phyloP scores from a whole-genome alignment of 2,797 vertebrate species.

The Periparus ater region DNA sequence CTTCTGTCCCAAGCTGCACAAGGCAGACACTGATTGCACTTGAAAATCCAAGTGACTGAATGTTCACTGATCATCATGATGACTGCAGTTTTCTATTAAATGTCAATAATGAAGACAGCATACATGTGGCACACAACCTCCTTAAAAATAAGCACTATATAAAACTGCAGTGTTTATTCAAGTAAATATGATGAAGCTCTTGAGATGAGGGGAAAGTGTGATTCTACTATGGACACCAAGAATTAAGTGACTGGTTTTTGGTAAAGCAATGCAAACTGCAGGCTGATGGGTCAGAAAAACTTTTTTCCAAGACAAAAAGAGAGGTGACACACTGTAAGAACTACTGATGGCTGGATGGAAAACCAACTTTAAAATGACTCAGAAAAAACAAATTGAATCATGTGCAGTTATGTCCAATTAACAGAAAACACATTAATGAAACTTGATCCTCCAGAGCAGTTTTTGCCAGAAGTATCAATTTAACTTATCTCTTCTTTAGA shows the following conservation, averaged over 20 bases:
- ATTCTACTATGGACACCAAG: background rate
- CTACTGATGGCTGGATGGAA: background rate
- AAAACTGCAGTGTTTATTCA: background rate
- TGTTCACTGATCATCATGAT: background rate
- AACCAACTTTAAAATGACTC: background rate
- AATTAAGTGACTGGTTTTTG: background rate
- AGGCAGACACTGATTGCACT: background rate
- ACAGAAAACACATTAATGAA: background rate
- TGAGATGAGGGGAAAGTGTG: background rate
- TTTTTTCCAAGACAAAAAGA: background rate
- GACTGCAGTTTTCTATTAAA: background rate
- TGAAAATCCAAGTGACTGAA: background rate
- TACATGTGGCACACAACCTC: fast-evolving
- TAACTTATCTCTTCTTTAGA: background rate
- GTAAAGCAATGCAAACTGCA: background rate
- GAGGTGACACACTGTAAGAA: background rate
- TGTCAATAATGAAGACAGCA: background rate
- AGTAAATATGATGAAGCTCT: background rate
- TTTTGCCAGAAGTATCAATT: background rate
- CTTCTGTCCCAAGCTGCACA: background rate
- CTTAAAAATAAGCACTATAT: background rate
- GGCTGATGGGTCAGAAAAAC: background rate
- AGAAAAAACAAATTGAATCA: background rate
- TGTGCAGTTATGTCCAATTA: background rate
- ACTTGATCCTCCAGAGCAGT: background rate